phyloP scores from a whole-genome alignment of 2,113 vertebrate species.

The Hippocampus mohnikei region DNA sequence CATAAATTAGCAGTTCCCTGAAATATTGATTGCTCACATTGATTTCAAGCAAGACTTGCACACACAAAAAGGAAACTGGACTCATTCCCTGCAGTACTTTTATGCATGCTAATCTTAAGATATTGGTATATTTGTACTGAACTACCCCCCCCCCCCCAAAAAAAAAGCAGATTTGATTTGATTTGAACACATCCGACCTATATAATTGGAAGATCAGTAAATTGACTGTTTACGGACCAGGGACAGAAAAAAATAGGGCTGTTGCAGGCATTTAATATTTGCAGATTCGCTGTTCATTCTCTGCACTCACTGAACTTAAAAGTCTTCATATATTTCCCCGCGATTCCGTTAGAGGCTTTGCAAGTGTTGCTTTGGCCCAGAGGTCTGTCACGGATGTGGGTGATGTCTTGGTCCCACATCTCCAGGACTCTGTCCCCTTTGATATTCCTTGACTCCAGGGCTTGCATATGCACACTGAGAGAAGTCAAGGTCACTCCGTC shows the following conservation, averaged over 20 bases:
- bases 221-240: background rate
- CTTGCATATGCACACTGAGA: conserved; percentile 55
- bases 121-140: background rate
- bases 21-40: conserved; percentile 6
- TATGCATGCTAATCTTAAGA: conserved; percentile 1
- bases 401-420: conserved; percentile 67
- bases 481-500: conserved; percentile 70
- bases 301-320: conserved; percentile 5
- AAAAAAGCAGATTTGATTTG: background rate
- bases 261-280: background rate
- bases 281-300: background rate
- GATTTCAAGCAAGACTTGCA: conserved; percentile 12
- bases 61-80: conserved; percentile 13
- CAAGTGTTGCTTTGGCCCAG: conserved; percentile 48
- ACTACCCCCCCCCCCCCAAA: too few species aligned
- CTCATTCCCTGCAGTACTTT: background rate
- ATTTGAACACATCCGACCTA: too few species aligned
- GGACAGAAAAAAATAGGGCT: background rate
- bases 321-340: conserved; percentile 48
- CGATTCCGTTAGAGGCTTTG: conserved; percentile 41
- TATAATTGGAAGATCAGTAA: background rate
- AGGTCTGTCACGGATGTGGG: conserved; percentile 63
- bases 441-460: conserved; percentile 65
- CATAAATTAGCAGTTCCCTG: conserved; percentile 32
- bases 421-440: conserved; percentile 66